A percentile compares a stretch with the other conserved stretches of the same genome.
phyloP scores from a whole-genome alignment of 2,113 vertebrate genomes.

The Cynopterus brachyotis region DNA sequence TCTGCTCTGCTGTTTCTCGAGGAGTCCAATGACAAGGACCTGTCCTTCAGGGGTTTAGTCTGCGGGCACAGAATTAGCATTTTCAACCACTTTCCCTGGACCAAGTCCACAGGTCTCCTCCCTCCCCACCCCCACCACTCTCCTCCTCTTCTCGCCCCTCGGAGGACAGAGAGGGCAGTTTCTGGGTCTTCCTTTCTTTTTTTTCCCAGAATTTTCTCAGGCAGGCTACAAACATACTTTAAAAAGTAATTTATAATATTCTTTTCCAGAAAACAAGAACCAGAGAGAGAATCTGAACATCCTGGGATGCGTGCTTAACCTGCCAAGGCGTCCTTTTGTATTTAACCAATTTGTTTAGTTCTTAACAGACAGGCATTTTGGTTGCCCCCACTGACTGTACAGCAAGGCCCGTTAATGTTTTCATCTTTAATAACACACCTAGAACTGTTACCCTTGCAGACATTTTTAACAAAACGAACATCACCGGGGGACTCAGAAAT shows the following conservation, averaged over 20 bases:
- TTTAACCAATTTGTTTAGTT: conserved; percentile 83
- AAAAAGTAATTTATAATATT: conserved; percentile 51
- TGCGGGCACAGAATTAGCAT: conserved; percentile 80
- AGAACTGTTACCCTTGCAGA: conserved; percentile 79
- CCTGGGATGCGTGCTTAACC: conserved; percentile 67
- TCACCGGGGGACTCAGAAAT: conserved; percentile 79
- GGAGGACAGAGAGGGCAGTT: conserved; percentile 11
- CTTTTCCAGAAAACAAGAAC: conserved; percentile 50
- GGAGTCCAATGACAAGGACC: conserved; percentile 83
- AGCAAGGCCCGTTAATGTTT: conserved; percentile 82
- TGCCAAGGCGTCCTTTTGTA: conserved; percentile 76
- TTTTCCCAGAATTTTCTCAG: neutral
- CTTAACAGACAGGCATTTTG: conserved; percentile 81
- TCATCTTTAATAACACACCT: conserved; percentile 79
- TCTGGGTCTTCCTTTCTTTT: conserved; percentile 48
- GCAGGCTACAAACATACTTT: conserved; percentile 63
- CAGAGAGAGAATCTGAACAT: conserved; percentile 55
- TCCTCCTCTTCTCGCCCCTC: neutral
- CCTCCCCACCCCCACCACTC: neutral
- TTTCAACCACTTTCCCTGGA: conserved; percentile 80
- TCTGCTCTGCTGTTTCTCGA: conserved; percentile 81
- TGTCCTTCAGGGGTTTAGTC: conserved; percentile 81
- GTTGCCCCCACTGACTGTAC: conserved; percentile 82
- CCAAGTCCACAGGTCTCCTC: conserved; percentile 56
- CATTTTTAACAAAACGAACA: conserved; percentile 85